phyloP scores from a whole-genome alignment of 2,113 vertebrate species.

The Chloebia gouldiae region DNA sequence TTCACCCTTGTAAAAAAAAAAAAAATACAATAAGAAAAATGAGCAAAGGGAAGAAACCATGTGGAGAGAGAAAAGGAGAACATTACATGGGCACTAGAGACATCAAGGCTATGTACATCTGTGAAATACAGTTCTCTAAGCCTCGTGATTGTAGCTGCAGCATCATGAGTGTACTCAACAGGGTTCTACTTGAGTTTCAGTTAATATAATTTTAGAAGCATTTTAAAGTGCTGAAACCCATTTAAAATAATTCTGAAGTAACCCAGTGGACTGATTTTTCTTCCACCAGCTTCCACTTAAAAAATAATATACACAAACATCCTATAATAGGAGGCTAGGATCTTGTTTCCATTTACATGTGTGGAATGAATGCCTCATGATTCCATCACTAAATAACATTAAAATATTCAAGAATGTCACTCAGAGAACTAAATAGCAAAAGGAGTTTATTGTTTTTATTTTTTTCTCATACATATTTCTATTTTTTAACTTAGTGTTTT shows the following conservation, averaged over 20 bases:
- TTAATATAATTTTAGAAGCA: constrained; percentile 42
- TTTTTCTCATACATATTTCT: background rate
- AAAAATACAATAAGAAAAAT: constrained; percentile 7
- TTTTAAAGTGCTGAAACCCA: background rate
- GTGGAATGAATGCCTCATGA: background rate
- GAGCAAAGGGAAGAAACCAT: background rate
- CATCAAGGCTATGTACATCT: background rate
- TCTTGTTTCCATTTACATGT: background rate
- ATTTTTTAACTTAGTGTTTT: background rate
- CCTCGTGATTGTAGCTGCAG: background rate
- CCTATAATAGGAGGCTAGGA: background rate
- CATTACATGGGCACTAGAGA: background rate
- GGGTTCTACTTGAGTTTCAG: constrained; percentile 43
- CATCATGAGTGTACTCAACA: background rate
- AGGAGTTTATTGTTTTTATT: background rate
- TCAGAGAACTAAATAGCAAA: background rate
- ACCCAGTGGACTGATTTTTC: constrained; percentile 5
- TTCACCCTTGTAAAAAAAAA: background rate
- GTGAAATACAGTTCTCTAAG: background rate
- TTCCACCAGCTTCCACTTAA: constrained; percentile 14
- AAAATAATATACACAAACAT: background rate
- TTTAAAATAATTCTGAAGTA: constrained; percentile 42
- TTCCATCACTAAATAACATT: background rate
- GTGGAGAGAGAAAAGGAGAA: background rate
- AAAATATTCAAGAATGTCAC: background rate